A percentile compares a stretch with the other conserved stretches of the same genome.
These are phyloP conservation scores for Hydrotaea diabolus DNA, from an alignment of 2,888 invertebrate genomes.

Conservation along the genomic window DNA sequence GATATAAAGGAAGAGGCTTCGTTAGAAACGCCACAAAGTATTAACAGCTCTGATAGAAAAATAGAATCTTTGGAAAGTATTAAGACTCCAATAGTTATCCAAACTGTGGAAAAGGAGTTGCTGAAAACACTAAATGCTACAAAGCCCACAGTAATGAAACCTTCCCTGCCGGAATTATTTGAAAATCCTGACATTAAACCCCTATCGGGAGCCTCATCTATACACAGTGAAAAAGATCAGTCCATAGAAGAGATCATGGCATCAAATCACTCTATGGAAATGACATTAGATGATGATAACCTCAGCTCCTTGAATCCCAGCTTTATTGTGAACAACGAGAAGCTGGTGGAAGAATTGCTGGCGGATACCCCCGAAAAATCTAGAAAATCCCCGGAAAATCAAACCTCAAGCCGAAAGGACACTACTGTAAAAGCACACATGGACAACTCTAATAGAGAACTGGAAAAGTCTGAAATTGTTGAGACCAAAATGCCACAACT, in stretches of 20 bases:
- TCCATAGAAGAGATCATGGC: slow-evolving; percentile 78
- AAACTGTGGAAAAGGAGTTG: not conserved
- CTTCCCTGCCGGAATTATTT: slow-evolving; percentile 52
- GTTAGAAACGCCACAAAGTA: not conserved
- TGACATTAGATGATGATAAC: slow-evolving; percentile 76
- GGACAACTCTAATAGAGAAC: no score
- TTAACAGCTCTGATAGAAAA: not conserved
- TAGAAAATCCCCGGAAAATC: not conserved
- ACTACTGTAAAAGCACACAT: no score
- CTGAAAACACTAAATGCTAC: not conserved
- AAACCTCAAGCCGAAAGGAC: no score
- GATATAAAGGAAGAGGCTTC: not conserved
- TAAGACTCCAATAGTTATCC: not conserved
- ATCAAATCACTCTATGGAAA: slow-evolving; percentile 77
- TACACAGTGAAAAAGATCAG: slow-evolving; percentile 76
- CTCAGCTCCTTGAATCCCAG: slow-evolving; percentile 71
- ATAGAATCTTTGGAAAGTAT: not conserved
- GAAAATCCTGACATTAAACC: slow-evolving; percentile 63
- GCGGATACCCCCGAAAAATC: slow-evolving; percentile 62
- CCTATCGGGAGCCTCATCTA: slow-evolving; percentile 61
- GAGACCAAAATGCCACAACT: not conserved
- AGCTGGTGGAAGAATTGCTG: slow-evolving; percentile 70
- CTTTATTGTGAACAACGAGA: slow-evolving; percentile 71
- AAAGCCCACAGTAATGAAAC: slow-evolving; percentile 46
- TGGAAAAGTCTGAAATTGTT: not conserved